These are phyloP conservation scores for Chiloscyllium plagiosum DNA, from an alignment of 2,113 vertebrate genomes.

Conservation along the genomic window DNA sequence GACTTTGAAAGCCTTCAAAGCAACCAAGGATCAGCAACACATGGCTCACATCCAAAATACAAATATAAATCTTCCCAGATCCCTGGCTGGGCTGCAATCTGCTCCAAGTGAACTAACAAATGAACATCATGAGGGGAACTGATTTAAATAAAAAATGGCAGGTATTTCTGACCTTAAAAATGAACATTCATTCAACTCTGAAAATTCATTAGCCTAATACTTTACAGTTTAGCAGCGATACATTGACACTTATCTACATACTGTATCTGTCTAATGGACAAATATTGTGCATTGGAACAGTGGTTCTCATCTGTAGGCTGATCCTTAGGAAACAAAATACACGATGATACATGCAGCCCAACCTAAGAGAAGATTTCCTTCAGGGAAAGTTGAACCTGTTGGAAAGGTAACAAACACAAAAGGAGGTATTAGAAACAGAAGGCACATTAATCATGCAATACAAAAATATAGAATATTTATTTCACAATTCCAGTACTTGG, in stretches of 20 bases:
- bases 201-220: not conserved
- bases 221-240: not conserved
- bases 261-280: not conserved
- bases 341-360: not conserved
- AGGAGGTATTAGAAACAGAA: not conserved
- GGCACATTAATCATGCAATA: not conserved
- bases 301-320: not conserved
- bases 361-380: slow-evolving; percentile 2
- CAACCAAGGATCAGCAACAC: not conserved
- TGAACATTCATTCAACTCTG: not conserved
- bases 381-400: slow-evolving; percentile 37
- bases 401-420: not conserved
- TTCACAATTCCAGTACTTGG: not conserved
- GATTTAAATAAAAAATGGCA: not conserved
- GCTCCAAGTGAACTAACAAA: not conserved
- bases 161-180: not conserved
- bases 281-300: not conserved
- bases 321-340: not conserved
- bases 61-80: not conserved
- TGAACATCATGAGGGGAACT: not conserved
- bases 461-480: not conserved
- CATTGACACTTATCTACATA: not conserved
- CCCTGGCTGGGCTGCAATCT: not conserved
- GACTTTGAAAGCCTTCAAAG: not conserved
- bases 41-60: not conserved